Evolutionary conservation across 2,113 vertebrate species (phyloP).

Genomic region (Myiopsitta monachus): DNA sequence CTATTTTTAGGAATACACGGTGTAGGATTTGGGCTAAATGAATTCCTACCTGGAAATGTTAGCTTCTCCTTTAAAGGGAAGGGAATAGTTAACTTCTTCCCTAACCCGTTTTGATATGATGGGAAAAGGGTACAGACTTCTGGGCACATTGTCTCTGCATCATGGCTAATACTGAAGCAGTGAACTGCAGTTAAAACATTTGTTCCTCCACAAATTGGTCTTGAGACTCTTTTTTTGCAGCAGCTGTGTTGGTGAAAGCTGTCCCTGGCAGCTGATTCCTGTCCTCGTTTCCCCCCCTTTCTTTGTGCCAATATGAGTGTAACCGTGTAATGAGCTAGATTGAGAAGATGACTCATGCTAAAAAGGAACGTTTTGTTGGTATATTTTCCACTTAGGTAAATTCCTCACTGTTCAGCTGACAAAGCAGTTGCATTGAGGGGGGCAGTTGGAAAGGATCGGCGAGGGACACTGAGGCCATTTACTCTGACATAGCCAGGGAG

Average conservation of each 20-base stretch:
- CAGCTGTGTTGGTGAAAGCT: background rate
- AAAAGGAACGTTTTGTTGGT: background rate
- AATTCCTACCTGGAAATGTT: background rate
- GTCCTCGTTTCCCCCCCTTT: background rate
- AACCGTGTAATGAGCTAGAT: background rate
- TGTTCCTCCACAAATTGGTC: background rate
- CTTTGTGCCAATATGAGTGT: background rate
- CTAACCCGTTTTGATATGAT: fast-evolving
- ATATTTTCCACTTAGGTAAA: background rate
- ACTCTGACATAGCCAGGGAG: background rate
- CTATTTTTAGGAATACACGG: background rate
- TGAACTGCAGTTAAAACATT: background rate
- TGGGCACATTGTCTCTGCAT: background rate
- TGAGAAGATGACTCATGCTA: background rate
- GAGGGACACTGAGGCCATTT: background rate
- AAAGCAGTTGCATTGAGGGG: background rate
- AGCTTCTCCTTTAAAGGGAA: background rate
- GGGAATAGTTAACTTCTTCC: background rate
- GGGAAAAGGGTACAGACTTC: background rate
- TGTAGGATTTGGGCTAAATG: background rate
- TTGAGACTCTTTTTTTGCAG: background rate
- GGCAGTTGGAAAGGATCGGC: background rate
- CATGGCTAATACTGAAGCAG: background rate
- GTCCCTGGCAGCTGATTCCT: background rate
- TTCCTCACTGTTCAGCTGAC: background rate